Evolutionary conservation across 2,888 invertebrate species (phyloP).

Genomic region (Aelia acuminata): DNA sequence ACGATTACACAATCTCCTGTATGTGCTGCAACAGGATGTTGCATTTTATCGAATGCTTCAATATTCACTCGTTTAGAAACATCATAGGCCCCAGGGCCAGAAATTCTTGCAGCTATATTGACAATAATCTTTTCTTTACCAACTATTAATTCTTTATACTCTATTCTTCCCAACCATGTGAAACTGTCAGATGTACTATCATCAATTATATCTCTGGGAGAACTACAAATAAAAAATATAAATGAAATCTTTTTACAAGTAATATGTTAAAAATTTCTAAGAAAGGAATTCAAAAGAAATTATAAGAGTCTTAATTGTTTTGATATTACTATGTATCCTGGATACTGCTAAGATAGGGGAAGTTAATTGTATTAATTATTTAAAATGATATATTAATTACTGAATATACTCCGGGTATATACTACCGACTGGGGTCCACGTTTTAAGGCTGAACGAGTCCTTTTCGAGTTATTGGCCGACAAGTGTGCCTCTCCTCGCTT

Average conservation of each 20-base stretch:
- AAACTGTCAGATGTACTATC: conserved; percentile 12
- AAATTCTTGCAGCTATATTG: not conserved
- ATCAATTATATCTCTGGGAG: conserved; percentile 20
- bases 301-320: too few relatives aligned
- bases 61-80: conserved; percentile 23
- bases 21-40: not conserved
- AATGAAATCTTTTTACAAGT: not conserved
- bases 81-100: conserved; percentile 25
- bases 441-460: too few relatives aligned
- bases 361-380: too few relatives aligned
- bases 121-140: conserved; percentile 33
- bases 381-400: too few relatives aligned
- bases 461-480: too few relatives aligned
- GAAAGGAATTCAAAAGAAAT: too few relatives aligned
- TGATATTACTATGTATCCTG: too few relatives aligned
- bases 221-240: not conserved
- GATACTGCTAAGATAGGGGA: too few relatives aligned
- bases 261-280: too few relatives aligned
- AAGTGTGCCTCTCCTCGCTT: too few relatives aligned
- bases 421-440: too few relatives aligned
- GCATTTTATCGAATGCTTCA: conserved; percentile 13
- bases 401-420: too few relatives aligned
- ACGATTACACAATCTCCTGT: conserved; percentile 24
- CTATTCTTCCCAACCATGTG: conserved; percentile 24
- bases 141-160: conserved; percentile 11